These are phyloP conservation scores for Heliconius hortense DNA, from an alignment of 2,888 invertebrate genomes.

Conservation along the genomic window DNA sequence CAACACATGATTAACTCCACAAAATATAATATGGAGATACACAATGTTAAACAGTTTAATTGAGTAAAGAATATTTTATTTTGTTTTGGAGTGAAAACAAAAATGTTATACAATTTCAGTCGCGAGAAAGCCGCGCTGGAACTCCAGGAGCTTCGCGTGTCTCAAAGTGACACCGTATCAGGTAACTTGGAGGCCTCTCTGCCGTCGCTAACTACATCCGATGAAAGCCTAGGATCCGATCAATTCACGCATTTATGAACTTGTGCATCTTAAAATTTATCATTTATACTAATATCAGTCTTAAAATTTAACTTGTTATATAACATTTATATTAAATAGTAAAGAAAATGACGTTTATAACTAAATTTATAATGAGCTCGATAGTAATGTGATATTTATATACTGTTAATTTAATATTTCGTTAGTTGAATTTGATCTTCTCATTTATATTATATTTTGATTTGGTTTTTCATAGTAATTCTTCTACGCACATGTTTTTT, in stretches of 20 bases:
- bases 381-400: conserved; percentile 6
- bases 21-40: too few species aligned
- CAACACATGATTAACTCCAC: too few species aligned
- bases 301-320: background rate
- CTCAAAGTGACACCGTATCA: conserved; percentile 83
- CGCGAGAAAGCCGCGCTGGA: conserved; percentile 83
- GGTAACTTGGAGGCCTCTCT: conserved; percentile 80
- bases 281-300: background rate
- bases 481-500: background rate
- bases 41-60: background rate
- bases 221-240: conserved; percentile 68
- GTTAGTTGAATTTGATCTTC: background rate
- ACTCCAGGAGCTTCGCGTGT: conserved; percentile 74
- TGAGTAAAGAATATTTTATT: background rate
- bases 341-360: background rate
- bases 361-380: background rate
- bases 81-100: background rate
- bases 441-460: background rate
- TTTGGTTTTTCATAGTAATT: conserved; percentile 9
- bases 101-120: conserved; percentile 56
- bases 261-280: conserved; percentile 5
- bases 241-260: conserved; percentile 67
- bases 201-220: conserved; percentile 76
- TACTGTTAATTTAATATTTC: background rate
- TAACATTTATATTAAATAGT: background rate